Evolutionary conservation across 2,888 invertebrate genomes (phyloP), one percentile per base, ranked within the genome.

Genomic region (Mimachlamys varia): DNA sequence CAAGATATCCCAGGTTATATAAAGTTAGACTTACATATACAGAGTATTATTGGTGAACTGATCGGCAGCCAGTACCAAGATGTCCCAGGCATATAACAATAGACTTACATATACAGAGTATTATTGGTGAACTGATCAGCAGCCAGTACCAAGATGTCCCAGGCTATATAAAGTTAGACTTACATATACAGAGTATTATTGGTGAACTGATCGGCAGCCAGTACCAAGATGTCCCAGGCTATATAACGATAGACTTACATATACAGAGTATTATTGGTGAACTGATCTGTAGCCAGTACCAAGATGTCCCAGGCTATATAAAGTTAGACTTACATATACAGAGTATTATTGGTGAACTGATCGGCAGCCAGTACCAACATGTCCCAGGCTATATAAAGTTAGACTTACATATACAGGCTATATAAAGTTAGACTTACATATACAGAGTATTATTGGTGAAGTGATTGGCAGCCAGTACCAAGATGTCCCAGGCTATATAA

Each of bases 371-470:
- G 88, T 7, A 96, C 89, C 90, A 97, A 94, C 17, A 93, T 90
- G 87, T 95, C 95, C 96, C 98, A 98, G 0, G 98, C 98, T 88
- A 97, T 95, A 89, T 97, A 97, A 1, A 98, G 96, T n/a, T n/a
- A n/a, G n/a, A n/a, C n/a, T n/a, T n/a, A n/a, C n/a, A n/a, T n/a
- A n/a, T n/a, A n/a, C n/a, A n/a, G n/a, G n/a, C 7, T 44, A 44
- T 44, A 44, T 44, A 44, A 44, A 44, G 44, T 44, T 44, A 44
- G 44, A 91, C 92, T 92, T 91, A 95, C 93, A 93, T 93, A 92
- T 94, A 95, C 15, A 95, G 93, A 19, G 92, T 49, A 88, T 93
- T 95, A 89, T 93, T 92, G 15, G 53, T 55, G 50, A 93, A 91
- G 17, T 93, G 87, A 17, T 89, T 50, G 12, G 94, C 88, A 88